Evolutionary conservation across 2,113 vertebrate genomes (phyloP).

Genomic region (Macquaria australasica): DNA sequence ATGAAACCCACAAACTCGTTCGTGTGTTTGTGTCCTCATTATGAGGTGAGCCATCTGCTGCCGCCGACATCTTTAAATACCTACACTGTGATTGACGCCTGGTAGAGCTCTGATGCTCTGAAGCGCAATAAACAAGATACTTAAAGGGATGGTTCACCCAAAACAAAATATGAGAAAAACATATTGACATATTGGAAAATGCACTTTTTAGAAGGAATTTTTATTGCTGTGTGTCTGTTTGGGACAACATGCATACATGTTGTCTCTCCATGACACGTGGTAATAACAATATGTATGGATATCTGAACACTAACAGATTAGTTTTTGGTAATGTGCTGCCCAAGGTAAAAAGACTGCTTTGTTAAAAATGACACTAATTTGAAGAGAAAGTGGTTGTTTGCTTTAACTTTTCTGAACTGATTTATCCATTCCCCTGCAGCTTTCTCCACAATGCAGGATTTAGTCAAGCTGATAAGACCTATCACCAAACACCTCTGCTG

Average conservation of each 20-base stretch:
- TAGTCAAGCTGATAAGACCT: not conserved
- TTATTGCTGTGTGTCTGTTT: not conserved
- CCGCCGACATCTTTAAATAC: slow-evolving; percentile 71
- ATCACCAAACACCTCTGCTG: not conserved
- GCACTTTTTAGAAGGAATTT: not conserved
- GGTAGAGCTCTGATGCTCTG: slow-evolving; percentile 34
- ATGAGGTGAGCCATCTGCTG: slow-evolving; percentile 63
- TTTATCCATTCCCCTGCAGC: not conserved
- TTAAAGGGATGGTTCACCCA: slow-evolving; percentile 56
- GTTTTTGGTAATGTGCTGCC: not conserved
- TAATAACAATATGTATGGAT: not conserved
- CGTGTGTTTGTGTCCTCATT: slow-evolving; percentile 77
- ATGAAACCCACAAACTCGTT: slow-evolving; percentile 70
- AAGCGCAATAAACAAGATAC: slow-evolving; percentile 19
- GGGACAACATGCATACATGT: not conserved
- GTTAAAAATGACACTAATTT: not conserved
- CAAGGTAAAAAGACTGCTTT: not conserved
- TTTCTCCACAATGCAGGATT: not conserved
- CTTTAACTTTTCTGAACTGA: not conserved
- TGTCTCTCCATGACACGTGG: not conserved
- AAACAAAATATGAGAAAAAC: not conserved
- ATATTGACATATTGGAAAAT: not conserved
- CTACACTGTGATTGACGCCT: slow-evolving; percentile 54
- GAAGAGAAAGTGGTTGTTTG: not conserved
- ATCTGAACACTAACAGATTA: not conserved